These are phyloP conservation scores for Mustela lutreola DNA, from an alignment of 2,113 vertebrate genomes.

Conservation along the genomic window DNA sequence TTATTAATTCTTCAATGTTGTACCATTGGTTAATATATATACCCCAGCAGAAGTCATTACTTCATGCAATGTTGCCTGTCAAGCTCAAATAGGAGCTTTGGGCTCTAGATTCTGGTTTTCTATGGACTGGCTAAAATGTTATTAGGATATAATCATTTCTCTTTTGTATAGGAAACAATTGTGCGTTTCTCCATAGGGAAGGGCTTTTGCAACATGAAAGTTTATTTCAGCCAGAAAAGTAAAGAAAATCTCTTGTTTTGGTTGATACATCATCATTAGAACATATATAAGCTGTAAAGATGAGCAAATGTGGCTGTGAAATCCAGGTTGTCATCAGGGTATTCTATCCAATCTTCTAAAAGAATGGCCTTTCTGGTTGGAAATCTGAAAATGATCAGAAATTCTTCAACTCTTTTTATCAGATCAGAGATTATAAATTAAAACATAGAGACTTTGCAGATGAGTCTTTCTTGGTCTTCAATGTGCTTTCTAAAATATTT, in stretches of 20 bases:
- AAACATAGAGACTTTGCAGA: neutral
- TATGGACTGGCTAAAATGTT: neutral
- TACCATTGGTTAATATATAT: fast-evolving
- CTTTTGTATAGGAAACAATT: neutral
- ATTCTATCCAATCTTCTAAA: neutral
- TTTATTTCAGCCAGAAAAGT: neutral
- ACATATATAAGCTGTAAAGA: neutral
- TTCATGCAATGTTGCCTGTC: neutral
- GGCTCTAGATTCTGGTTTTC: neutral
- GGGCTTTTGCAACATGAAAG: neutral
- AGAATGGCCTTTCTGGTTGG: neutral
- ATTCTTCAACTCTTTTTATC: neutral
- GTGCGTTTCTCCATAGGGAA: neutral
- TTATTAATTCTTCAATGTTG: neutral
- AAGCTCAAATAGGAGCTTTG: neutral
- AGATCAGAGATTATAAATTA: neutral
- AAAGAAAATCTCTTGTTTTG: conserved; percentile 12
- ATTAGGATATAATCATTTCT: neutral
- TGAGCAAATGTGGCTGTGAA: neutral
- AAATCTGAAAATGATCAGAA: conserved; percentile 27
- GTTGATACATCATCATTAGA: neutral
- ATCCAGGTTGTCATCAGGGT: neutral
- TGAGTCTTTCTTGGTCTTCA: neutral
- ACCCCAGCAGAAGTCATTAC: neutral
- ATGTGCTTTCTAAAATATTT: neutral